These are phyloP conservation scores for Aldabrachelys gigantea DNA, from an alignment of 2,113 vertebrate species.

Conservation along the genomic window DNA sequence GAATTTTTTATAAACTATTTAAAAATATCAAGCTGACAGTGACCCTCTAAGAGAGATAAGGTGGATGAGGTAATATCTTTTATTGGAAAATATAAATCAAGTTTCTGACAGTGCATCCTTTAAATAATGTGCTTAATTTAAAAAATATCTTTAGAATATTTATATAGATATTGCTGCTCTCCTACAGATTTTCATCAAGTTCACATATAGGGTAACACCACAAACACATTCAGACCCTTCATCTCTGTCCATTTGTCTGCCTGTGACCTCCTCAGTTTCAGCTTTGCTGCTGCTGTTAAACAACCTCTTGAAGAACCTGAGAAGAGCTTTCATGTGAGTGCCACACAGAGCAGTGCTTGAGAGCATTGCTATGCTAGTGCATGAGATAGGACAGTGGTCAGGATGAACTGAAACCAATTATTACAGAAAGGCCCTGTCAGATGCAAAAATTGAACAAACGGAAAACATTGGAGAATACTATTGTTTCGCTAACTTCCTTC, in stretches of 20 bases:
- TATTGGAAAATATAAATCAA: not conserved
- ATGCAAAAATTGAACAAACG: not conserved
- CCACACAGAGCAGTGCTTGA: not conserved
- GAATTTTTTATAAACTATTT: not conserved
- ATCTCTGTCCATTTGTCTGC: not conserved
- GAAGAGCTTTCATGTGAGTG: not conserved
- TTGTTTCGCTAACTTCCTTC: accelerated
- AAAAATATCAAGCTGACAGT: not conserved
- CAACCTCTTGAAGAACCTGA: not conserved
- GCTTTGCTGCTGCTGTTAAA: not conserved
- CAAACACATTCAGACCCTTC: not conserved
- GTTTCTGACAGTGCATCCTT: not conserved
- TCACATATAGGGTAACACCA: accelerated
- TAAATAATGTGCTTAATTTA: not conserved
- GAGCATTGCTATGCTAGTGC: not conserved
- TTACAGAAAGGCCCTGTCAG: not conserved
- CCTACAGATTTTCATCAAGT: not conserved
- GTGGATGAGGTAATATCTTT: not conserved
- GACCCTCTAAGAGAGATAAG: not conserved
- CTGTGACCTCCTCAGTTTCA: not conserved
- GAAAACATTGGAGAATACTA: not conserved
- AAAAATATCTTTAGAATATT: not conserved
- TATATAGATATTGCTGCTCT: not conserved
- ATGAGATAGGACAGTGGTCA: not conserved
- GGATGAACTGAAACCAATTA: not conserved